Conservation (phyloP, 2,113 vertebrate species). For the Myotis brandtii region DNA sequence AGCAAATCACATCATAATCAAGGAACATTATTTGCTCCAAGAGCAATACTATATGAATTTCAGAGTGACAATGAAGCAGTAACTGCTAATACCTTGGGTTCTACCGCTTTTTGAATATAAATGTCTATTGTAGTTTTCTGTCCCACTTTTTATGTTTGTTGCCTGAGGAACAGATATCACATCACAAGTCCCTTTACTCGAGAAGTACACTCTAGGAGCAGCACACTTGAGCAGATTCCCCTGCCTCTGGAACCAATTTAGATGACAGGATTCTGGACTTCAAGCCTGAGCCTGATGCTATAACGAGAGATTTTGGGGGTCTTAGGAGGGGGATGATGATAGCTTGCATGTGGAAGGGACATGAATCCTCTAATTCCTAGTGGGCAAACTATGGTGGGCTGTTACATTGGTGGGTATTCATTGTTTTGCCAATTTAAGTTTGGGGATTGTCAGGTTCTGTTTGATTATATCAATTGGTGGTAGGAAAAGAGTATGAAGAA, state of each 20-base stretch:
- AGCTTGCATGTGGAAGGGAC: not conserved
- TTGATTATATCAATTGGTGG: not conserved
- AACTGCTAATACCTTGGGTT: not conserved
- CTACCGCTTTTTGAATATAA: not conserved
- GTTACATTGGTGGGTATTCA: not conserved
- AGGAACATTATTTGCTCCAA: not conserved
- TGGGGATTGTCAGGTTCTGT: not conserved
- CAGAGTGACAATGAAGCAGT: not conserved
- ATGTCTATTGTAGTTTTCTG: not conserved
- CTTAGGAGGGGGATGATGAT: accelerated
- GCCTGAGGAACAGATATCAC: not conserved
- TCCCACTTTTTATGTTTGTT: not conserved
- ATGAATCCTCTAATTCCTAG: not conserved
- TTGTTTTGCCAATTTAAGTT: not conserved
- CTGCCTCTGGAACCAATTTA: not conserved
- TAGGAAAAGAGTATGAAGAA: not conserved
- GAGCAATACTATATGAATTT: not conserved
- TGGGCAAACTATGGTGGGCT: not conserved
- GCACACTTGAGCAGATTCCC: not conserved
- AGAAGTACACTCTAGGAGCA: not conserved
- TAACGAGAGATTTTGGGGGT: not conserved
- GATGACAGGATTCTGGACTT: not conserved
- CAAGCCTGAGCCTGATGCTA: not conserved
- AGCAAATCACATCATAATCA: not conserved
- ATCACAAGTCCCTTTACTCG: not conserved